Evolutionary conservation across 2,113 vertebrate species (phyloP).

Genomic region (Etheostoma spectabile): DNA sequence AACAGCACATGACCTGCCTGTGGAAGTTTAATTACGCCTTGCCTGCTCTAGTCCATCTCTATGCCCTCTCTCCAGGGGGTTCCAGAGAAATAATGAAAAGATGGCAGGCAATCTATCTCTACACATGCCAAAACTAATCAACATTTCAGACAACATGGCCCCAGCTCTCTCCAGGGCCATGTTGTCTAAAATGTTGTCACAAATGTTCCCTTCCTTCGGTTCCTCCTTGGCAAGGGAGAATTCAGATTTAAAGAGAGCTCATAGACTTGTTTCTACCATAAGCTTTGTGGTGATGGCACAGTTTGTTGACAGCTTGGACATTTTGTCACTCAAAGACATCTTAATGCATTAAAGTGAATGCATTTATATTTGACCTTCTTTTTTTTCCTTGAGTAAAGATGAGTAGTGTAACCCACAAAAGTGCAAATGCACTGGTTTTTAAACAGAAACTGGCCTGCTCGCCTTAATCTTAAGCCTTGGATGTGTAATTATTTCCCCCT

Average conservation of each 20-base stretch:
- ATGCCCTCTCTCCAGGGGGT: slow-evolving; percentile 72
- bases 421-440: slow-evolving; percentile 28
- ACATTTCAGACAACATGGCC: slow-evolving; percentile 70
- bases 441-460: slow-evolving; percentile 44
- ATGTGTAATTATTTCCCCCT: slow-evolving; percentile 66
- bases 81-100: slow-evolving; percentile 74
- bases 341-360: slow-evolving; percentile 10
- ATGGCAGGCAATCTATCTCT: slow-evolving; percentile 78
- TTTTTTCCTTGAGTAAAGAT: slow-evolving; percentile 15
- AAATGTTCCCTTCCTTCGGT: slow-evolving; percentile 35
- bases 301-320: slow-evolving; percentile 21
- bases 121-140: slow-evolving; percentile 77
- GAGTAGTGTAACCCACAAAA: slow-evolving; percentile 1
- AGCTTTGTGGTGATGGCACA: slow-evolving; percentile 18
- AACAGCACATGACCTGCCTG: slow-evolving; percentile 77
- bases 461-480: slow-evolving; percentile 59
- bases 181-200: slow-evolving; percentile 56
- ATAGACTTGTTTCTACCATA: slow-evolving; percentile 19
- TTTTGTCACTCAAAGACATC: slow-evolving; percentile 8
- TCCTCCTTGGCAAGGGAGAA: slow-evolving; percentile 27
- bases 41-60: slow-evolving; percentile 67
- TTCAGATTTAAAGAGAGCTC: slow-evolving; percentile 30
- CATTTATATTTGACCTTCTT: not conserved
- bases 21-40: slow-evolving; percentile 82
- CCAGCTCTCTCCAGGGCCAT: slow-evolving; percentile 37